Evolutionary conservation across 2,888 invertebrate genomes (phyloP), one percentile per base, ranked within the genome.

Genomic region (Diarsia brunnea): DNA sequence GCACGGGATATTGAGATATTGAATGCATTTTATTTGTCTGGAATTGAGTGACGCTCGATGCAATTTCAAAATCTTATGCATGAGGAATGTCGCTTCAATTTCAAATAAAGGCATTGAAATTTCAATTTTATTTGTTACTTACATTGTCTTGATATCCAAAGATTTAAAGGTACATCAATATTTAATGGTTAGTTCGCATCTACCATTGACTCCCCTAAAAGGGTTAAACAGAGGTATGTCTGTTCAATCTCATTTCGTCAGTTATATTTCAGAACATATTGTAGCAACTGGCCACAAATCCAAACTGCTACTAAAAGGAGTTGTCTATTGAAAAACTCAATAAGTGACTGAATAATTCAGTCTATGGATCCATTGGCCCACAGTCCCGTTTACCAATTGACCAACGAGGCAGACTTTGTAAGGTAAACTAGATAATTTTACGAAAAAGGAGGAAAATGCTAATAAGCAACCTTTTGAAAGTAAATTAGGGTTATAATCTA

Each of bases 31-130:
- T 70, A 82, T 60, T 64, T 51, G 68, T 65, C 58, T 61, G 58
- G 53, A 68, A 68, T 78, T 60, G 64, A 60, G 47, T 53, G 24
- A 31, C 47, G 58, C 24, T 71, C 47, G 43, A 55, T 19, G 58
- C 78, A 60, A 82, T 71, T 21, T 78, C 43, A 60, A 81, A 81
- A 79, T 68, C n/a, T 53, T 68, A 81, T 79, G 76, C 68, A 81
- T 75, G 67, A 68, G 47, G 81, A 73, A 81, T 53, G 19, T n/a
- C 61, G 16, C 49, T n/a, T 47, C 16, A 8, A 43, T 47, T 43
- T 27, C 5, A 31, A 51, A 65, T 31, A 65, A 60, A 65, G 49
- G 38, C 51, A 14, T 53, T 80, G 73, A 78, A 61, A 65, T 64
- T 24, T 73, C 24, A 14, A 58, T 16, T 21, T 24, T 38, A 8